phyloP scores from a whole-genome alignment of 1,140 invertebrate species.

The Prorops nasuta region DNA sequence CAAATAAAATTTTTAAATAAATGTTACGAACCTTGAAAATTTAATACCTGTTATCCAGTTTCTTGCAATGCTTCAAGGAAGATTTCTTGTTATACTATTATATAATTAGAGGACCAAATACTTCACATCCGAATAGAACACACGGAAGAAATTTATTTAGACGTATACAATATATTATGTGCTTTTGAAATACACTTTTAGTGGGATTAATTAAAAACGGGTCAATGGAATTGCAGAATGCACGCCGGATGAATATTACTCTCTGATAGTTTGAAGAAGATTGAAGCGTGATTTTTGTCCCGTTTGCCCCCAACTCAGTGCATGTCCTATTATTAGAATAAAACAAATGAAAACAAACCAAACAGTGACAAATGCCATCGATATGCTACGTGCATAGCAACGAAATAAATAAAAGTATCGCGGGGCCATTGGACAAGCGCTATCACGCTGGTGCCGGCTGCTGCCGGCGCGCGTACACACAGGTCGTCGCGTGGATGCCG shows the following conservation, averaged over 20 bases:
- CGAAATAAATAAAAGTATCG: constrained; percentile 3
- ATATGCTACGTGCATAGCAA: constrained; percentile 4
- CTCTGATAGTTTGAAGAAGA: too few species aligned
- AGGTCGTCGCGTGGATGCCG: too few species aligned
- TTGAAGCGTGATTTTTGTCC: too few species aligned
- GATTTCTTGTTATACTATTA: constrained; percentile 12
- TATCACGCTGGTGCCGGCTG: too few species aligned
- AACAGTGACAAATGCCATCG: too few species aligned
- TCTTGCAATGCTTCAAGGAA: constrained; percentile 13
- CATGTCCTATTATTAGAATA: background rate
- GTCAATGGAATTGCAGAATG: constrained; percentile 7
- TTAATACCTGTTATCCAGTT: constrained; percentile 11
- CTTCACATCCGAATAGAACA: constrained; percentile 6
- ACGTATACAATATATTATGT: constrained; percentile 1
- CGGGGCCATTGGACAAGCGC: background rate
- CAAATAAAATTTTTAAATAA: constrained; percentile 12
- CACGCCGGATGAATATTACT: too few species aligned
- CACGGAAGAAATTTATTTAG: background rate
- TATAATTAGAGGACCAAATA: constrained; percentile 1
- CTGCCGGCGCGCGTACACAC: too few species aligned
- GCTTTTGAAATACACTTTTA: constrained; percentile 1
- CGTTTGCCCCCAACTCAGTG: too few species aligned
- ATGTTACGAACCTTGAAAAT: constrained; percentile 10
- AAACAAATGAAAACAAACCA: too few species aligned
- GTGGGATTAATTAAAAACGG: constrained; percentile 1